Base-by-base conservation (phyloP, 2,888 invertebrate genomes). In the Eupsilia transversa region DNA sequence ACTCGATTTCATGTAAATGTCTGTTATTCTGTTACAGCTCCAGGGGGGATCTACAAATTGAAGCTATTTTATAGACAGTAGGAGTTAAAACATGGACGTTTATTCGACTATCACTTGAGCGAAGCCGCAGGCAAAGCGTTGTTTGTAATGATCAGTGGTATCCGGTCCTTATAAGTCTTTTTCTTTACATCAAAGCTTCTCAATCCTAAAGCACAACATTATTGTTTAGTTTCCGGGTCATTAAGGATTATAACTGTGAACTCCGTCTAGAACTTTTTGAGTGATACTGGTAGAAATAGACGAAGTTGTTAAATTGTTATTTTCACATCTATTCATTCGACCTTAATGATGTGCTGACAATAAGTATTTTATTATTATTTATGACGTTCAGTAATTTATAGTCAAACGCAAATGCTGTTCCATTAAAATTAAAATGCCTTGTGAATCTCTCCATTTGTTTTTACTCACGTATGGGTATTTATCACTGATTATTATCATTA, bases 401-500 rank as follows among this genome's bases (percentile, higher is more conserved):
- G 23, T 43, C 38, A 38, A 1, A 33, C 17, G 41, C 30, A 56
- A 70, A 67, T 49, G 27, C 43, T 52, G 54, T 56, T 67, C 20
- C 35, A 80, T 80, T 67, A 64, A 82, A 66, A 69, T 80, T 63
- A 80, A 70, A 83, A 57, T 71, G 49, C 72, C 54, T 46, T 59
- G 65, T 60, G 52, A 71, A 56, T 66, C 46, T 80, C 65, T 80
- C 60, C 49, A 79, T 68, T 76, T 76, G 61, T 80, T 74, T 75
- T 83, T 82, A 74, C 67, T 60, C 75, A 75, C 79, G 54, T 72
- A 68, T 65, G 52, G 52, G 61, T 68, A 63, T 86, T 84, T 86
- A 86, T 86, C 73, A 72, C 60, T 84, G 78, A 86, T 86, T 84
- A 73, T 85, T 85, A 84, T 85, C 80, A 77, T 85, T 77, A 82